These are phyloP conservation scores for Buceros bicornis DNA, from an alignment of 2,797 vertebrate species.

Conservation along the genomic window DNA sequence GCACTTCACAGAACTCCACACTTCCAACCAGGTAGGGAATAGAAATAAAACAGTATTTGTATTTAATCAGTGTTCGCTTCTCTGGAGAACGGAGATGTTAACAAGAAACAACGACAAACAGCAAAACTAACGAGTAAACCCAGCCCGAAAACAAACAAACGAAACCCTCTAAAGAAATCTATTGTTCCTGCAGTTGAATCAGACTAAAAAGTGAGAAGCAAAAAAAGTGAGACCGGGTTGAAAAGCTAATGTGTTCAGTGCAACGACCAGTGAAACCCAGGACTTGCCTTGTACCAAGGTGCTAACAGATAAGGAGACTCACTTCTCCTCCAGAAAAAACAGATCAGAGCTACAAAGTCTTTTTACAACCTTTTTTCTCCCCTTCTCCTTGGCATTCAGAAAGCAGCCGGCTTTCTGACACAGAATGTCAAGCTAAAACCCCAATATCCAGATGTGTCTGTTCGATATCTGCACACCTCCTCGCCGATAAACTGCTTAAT, in stretches of 20 bases:
- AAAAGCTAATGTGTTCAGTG: neutral
- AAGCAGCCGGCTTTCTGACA: conserved; percentile 58
- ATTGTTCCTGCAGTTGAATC: neutral
- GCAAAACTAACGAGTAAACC: neutral
- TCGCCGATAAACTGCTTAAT: neutral
- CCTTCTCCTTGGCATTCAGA: conserved; percentile 42
- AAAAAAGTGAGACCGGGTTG: neutral
- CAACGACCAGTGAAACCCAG: neutral
- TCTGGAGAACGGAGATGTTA: neutral
- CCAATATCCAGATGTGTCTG: neutral
- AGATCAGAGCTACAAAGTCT: neutral
- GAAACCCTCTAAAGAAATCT: neutral
- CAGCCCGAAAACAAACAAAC: neutral
- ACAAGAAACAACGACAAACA: neutral
- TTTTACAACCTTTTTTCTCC: neutral
- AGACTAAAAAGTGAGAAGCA: neutral
- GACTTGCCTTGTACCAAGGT: neutral
- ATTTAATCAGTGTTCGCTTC: neutral
- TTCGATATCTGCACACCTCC: neutral
- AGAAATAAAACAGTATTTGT: neutral
- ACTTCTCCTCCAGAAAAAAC: conserved; percentile 21
- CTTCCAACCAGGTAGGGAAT: neutral
- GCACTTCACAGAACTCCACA: neutral
- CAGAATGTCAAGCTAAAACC: conserved; percentile 54
- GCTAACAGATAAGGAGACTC: neutral